Conservation (phyloP, 2,888 invertebrate genomes). For the Eulithis testata region DNA sequence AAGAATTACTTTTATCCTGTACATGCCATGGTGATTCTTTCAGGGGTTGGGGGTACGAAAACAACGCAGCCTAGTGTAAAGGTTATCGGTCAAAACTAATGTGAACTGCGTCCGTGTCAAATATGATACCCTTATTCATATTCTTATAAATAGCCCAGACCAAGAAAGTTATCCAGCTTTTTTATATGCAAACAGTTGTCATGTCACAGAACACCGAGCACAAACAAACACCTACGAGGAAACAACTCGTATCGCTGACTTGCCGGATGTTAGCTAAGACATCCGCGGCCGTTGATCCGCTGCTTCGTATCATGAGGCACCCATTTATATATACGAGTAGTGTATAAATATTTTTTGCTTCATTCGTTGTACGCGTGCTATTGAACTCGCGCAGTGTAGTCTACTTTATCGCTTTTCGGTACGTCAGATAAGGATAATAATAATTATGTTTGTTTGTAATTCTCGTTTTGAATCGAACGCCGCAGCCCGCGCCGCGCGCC, state of each 20-base stretch:
- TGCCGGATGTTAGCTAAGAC: constrained; percentile 68
- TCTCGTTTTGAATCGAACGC: constrained; percentile 53
- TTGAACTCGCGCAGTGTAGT: constrained; percentile 56
- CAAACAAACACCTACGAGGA: constrained; percentile 41
- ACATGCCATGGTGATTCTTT: too few relatives aligned
- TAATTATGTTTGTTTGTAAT: constrained; percentile 76
- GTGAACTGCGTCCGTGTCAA: too few relatives aligned
- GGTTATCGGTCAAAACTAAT: too few relatives aligned
- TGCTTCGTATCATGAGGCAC: constrained; percentile 51
- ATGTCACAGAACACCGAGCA: constrained; percentile 26
- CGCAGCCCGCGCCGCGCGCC: too few relatives aligned
- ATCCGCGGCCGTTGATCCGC: constrained; percentile 67
- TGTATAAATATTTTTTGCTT: constrained; percentile 47
- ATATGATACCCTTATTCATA: too few relatives aligned
- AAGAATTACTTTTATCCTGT: too few relatives aligned
- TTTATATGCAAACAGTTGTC: constrained; percentile 24
- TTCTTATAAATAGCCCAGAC: too few relatives aligned
- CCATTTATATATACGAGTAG: constrained; percentile 42
- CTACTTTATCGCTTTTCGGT: constrained; percentile 52
- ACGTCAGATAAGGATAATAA: constrained; percentile 67
- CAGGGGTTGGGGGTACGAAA: too few relatives aligned
- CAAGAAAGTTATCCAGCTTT: not conserved
- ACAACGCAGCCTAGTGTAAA: too few relatives aligned
- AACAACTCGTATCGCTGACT: constrained; percentile 45
- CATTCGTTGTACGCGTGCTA: constrained; percentile 59